Evolutionary conservation across 2,797 vertebrate species (phyloP).

Genomic region (Anguilla marmorata): DNA sequence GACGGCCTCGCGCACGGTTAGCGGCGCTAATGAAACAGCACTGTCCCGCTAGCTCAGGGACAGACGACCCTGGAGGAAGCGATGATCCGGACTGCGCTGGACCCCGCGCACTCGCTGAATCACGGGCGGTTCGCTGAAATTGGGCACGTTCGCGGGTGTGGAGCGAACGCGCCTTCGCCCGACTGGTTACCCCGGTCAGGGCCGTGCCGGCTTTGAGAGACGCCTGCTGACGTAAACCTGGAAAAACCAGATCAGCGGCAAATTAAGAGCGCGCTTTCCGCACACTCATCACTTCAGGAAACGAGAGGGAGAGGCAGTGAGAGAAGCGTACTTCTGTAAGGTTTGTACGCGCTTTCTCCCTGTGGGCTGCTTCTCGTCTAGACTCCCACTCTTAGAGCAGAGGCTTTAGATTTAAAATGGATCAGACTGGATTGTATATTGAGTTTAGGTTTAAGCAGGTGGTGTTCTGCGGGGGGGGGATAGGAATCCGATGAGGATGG

Average conservation of each 20-base stretch:
- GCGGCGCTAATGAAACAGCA: background rate
- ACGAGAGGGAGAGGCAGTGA: background rate
- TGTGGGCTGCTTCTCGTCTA: background rate
- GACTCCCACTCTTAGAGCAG: background rate
- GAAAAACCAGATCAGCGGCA: conserved; percentile 61
- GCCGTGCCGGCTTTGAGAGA: conserved; percentile 38
- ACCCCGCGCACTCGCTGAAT: background rate
- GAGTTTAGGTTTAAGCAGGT: background rate
- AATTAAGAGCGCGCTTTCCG: conserved; percentile 18
- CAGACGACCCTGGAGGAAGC: background rate
- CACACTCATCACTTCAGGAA: conserved; percentile 6
- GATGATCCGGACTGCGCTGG: background rate
- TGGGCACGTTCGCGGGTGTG: background rate
- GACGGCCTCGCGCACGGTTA: background rate
- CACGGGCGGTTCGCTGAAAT: background rate
- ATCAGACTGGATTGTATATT: background rate
- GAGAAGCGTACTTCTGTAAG: background rate
- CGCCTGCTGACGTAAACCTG: conserved; percentile 44
- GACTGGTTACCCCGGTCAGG: conserved; percentile 60
- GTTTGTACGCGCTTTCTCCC: background rate
- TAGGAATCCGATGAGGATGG: background rate
- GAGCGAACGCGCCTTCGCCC: conserved; percentile 50
- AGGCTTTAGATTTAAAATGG: background rate
- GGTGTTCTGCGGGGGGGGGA: background rate
- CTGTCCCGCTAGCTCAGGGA: too few species aligned